These are phyloP conservation scores for Pangasianodon hypophthalmus DNA, from an alignment of 2,113 vertebrate genomes.

Conservation along the genomic window DNA sequence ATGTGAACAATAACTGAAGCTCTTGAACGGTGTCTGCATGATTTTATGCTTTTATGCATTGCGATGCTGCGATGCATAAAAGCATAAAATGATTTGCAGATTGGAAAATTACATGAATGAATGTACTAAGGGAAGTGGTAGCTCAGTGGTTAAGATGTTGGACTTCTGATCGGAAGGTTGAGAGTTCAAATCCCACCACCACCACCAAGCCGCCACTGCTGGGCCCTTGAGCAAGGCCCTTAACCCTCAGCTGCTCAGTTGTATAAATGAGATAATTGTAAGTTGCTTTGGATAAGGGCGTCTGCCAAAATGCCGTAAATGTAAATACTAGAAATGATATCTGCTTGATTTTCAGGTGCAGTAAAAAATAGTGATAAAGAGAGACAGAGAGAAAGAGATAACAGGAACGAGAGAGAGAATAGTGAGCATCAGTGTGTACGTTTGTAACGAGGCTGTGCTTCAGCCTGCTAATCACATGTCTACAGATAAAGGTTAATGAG, in stretches of 20 bases:
- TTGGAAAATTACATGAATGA: background rate
- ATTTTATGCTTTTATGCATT: background rate
- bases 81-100: background rate
- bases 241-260: too few species aligned
- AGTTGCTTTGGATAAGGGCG: too few species aligned
- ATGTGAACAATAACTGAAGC: background rate
- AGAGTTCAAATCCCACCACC: too few species aligned
- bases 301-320: too few species aligned
- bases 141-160: too few species aligned
- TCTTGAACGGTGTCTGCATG: background rate
- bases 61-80: background rate
- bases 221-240: too few species aligned
- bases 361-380: background rate
- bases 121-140: too few species aligned
- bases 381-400: background rate
- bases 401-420: background rate
- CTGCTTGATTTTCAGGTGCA: background rate
- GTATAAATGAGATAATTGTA: too few species aligned
- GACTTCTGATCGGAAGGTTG: too few species aligned
- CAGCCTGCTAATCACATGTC: slow-evolving; percentile 41
- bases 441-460: slow-evolving; percentile 48
- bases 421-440: background rate
- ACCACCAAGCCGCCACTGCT: too few species aligned
- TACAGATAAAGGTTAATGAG: slow-evolving; percentile 62
- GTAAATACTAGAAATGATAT: background rate